Conservation (phyloP, 2,888 invertebrate species). For the Syritta pipiens region DNA sequence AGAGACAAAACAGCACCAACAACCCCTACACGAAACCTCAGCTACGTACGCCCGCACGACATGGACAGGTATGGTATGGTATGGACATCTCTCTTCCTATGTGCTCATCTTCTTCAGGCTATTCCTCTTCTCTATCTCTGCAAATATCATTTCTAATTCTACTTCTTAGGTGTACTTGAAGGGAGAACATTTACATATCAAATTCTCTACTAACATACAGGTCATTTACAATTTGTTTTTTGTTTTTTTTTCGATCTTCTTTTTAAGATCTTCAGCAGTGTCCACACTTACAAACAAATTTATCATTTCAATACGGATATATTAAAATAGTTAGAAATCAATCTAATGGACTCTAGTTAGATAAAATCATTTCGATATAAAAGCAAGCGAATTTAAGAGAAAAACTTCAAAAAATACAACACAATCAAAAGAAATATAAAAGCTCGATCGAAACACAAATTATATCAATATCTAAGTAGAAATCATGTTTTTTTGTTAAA, state of each 20-base stretch:
- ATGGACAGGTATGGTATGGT: no score
- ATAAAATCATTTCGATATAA: slow-evolving; percentile 4
- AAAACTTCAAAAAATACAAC: slow-evolving; percentile 3
- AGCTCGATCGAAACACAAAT: slow-evolving; percentile 30
- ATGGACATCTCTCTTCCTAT: slow-evolving; percentile 9
- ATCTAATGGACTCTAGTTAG: slow-evolving; percentile 8
- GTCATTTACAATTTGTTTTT: background rate
- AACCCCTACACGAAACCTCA: slow-evolving; percentile 21
- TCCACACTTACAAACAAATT: slow-evolving; percentile 25
- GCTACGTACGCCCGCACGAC: slow-evolving; percentile 2
- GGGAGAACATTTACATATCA: slow-evolving; percentile 33
- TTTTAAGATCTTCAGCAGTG: slow-evolving; percentile 30
- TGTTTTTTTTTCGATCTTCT: background rate
- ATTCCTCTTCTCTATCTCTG: slow-evolving; percentile 27
- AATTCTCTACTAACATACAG: slow-evolving; percentile 23
- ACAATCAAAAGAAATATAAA: slow-evolving; percentile 1
- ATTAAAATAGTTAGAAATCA: slow-evolving; percentile 16
- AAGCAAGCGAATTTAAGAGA: slow-evolving; percentile 29
- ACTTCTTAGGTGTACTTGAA: slow-evolving; percentile 32
- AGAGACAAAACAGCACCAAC: background rate
- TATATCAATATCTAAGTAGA: slow-evolving; percentile 7
- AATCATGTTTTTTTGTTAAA: slow-evolving; percentile 26
- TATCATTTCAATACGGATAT: background rate
- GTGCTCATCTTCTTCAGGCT: slow-evolving; percentile 16
- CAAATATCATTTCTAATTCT: slow-evolving; percentile 49